phyloP scores from a whole-genome alignment of 2,113 vertebrate species.

The Fukomys damarensis region DNA sequence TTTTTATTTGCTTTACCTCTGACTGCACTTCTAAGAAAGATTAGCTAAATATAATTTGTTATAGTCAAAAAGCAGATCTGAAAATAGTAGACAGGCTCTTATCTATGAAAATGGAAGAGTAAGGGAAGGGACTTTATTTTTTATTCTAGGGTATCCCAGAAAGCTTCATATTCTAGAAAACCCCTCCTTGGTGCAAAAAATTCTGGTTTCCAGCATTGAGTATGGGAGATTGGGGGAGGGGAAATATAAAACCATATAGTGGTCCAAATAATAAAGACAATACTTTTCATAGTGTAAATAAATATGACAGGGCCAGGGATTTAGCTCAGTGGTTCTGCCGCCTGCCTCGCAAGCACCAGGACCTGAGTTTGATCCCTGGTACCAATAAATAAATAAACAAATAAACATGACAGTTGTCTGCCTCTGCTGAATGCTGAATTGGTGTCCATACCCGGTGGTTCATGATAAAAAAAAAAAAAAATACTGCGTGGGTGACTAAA shows the following conservation, averaged over 20 bases:
- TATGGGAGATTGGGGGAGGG: neutral
- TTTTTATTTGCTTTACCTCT: conserved; percentile 28
- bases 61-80: conserved; percentile 10
- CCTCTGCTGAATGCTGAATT: neutral
- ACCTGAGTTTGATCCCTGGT: no score
- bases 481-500: neutral
- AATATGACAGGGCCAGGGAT: neutral
- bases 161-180: neutral
- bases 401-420: neutral
- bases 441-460: neutral
- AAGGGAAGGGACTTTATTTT: neutral
- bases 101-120: neutral
- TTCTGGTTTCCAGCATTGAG: neutral
- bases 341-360: no score
- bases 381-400: no score
- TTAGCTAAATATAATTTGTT: neutral
- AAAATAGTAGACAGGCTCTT: neutral
- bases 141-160: neutral
- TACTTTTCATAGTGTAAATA: neutral
- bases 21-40: neutral
- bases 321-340: no score
- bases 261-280: neutral
- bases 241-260: neutral
- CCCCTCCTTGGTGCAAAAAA: neutral
- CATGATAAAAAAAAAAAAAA: neutral